Evolutionary conservation across 30 jellyfish, hydroid and myxozoan genomes (phyloP).

Genomic region (Hydra vulgaris): DNA sequence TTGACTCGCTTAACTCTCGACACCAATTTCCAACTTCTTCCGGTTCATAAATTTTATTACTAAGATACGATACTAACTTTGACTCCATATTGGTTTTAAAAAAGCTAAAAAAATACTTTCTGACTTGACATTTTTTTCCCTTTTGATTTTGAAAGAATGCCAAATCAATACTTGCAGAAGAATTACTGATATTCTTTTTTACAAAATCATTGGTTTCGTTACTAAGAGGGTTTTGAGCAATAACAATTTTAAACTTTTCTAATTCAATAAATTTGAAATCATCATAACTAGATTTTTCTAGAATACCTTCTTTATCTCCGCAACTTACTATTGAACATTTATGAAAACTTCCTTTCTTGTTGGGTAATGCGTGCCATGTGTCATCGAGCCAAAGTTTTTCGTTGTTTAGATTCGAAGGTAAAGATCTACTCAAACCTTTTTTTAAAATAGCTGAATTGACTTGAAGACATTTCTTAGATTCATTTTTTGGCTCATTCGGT

Average conservation of each 20-base stretch:
- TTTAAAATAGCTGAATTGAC: background rate
- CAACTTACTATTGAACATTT: background rate
- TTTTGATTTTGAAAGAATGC: background rate
- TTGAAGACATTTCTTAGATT: background rate
- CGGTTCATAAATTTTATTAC: slow-evolving; percentile 37
- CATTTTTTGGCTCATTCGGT: background rate
- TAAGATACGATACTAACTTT: slow-evolving; percentile 5
- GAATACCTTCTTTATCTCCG: background rate
- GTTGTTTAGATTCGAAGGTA: background rate
- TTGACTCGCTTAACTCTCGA: slow-evolving; percentile 36
- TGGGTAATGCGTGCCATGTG: background rate
- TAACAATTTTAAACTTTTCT: background rate
- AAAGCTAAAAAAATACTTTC: background rate
- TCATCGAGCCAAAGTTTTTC: background rate
- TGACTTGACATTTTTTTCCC: background rate
- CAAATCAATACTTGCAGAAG: background rate
- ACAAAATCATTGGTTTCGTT: background rate
- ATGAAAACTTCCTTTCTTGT: background rate
- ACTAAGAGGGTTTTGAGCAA: slow-evolving; percentile 6
- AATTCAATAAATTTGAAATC: background rate
- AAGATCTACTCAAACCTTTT: slow-evolving; percentile 3
- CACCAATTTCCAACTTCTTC: slow-evolving; percentile 33
- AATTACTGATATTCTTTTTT: background rate
- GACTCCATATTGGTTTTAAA: background rate
- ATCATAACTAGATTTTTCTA: background rate